Evolutionary conservation across 2,888 invertebrate species (phyloP).

Genomic region (Aphrophora alni): DNA sequence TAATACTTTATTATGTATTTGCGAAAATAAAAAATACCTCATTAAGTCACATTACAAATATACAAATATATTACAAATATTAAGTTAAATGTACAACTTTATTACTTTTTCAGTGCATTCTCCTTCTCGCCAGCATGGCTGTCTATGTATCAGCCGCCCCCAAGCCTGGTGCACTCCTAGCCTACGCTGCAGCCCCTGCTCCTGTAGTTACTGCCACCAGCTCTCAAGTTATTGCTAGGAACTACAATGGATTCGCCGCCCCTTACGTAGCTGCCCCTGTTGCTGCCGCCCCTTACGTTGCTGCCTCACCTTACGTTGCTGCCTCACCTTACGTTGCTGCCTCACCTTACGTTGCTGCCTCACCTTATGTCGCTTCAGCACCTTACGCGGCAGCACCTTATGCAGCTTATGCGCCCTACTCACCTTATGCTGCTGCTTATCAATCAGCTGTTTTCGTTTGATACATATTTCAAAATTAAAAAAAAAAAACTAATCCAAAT

Average conservation of each 20-base stretch:
- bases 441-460: too few species aligned
- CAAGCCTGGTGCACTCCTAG: neutral
- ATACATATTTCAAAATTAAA: too few species aligned
- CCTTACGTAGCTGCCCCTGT: neutral
- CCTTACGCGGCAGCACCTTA: neutral
- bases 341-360: too few species aligned
- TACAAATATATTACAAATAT: too few species aligned
- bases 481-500: too few species aligned
- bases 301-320: conserved; percentile 35
- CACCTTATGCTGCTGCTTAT: conserved; percentile 9
- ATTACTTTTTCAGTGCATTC: neutral
- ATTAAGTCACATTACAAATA: too few species aligned
- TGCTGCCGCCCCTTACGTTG: conserved; percentile 21
- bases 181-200: conserved; percentile 22
- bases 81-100: too few species aligned
- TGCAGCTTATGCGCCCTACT: neutral
- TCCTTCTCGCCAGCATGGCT: neutral
- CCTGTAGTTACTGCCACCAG: conserved; percentile 28
- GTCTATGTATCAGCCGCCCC: conserved; percentile 16
- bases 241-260: conserved; percentile 36
- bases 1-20: too few species aligned
- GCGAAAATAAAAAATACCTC: too few species aligned
- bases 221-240: conserved; percentile 20
- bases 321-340: conserved; percentile 21
- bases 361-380: too few species aligned